phyloP scores from a whole-genome alignment of 92 coral and sea anemone genomes.

The Phenganax subtilis region DNA sequence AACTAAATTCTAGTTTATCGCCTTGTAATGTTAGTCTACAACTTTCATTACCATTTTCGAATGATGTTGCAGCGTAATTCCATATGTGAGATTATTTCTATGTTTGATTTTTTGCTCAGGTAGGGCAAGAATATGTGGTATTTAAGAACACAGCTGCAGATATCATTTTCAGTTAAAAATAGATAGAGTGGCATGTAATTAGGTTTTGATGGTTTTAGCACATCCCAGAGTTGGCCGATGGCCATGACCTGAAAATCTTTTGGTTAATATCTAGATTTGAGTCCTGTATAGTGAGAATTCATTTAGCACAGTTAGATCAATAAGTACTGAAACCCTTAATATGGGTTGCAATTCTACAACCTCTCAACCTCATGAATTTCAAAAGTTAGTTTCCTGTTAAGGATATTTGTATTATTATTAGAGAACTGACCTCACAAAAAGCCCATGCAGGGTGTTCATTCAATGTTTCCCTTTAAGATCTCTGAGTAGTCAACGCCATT shows the following conservation, averaged over 20 bases:
- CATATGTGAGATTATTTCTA: background rate
- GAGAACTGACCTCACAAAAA: background rate
- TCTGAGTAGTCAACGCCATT: conserved; percentile 6
- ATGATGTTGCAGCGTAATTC: background rate
- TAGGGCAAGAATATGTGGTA: background rate
- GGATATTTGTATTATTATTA: conserved; percentile 11
- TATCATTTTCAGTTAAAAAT: conserved; percentile 26
- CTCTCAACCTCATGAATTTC: conserved; percentile 24
- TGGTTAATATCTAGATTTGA: background rate
- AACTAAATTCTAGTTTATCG: background rate
- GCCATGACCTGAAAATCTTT: background rate
- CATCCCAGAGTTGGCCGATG: conserved; percentile 2
- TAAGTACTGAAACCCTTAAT: background rate
- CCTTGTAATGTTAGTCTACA: background rate
- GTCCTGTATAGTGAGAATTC: background rate
- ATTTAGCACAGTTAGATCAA: background rate
- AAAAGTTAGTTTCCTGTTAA: conserved; percentile 23
- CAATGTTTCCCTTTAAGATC: background rate
- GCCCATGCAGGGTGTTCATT: background rate
- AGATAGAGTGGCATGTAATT: conserved; percentile 23
- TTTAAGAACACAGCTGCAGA: conserved; percentile 27
- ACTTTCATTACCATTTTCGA: background rate
- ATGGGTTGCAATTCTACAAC: conserved; percentile 1
- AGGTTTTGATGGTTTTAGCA: conserved; percentile 30
- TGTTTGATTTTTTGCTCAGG: background rate